Base-by-base conservation (phyloP, 2,888 invertebrate genomes). In the Microchrysa polita region DNA sequence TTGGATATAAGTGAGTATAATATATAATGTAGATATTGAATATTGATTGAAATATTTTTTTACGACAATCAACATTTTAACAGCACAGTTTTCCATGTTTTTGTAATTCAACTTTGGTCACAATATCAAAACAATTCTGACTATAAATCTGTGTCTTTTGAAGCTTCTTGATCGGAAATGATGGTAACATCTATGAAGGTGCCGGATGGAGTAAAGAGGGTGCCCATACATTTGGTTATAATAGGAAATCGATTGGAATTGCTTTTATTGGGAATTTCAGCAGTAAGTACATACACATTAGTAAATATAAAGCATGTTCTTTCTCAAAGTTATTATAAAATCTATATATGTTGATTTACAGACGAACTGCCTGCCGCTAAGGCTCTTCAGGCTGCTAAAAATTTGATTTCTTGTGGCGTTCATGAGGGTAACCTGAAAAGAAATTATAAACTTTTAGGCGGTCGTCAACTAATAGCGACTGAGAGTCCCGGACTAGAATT, bases 141-240 rank as follows among this genome's bases (percentile, higher is more conserved):
- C 20, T n/a, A n/a, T n/a, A n/a, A n/a, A n/a, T n/a, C n/a, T n/a
- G n/a, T n/a, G n/a, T n/a, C n/a, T 34, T 52, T 48, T 7, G n/a
- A 34, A 89, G 89, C 60, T 90, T 89, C 76, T 79, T 90, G 75
- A 86, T 91, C 72, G 90, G 90, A 5, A 88, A 88, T 34, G 90
- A 90, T 79, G 90, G 90, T 5, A 86, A 88, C 42, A 84, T 91
- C 10, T 91, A 90, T 78, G 90, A 91, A 82, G 91, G 90, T 0
- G 81, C 86, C 1, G 91, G 91, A 1, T 91, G 91, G 91, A 84
- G 87, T 5, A 85, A 86, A 52, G 84, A 85, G 10, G 91, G 90
- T 0, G 87, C 89, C 0, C 91, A 90, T 77, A 88, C 88, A 0
- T 85, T 83, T 12, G 86, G 86, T 5, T 90, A 88, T 77, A 90